phyloP scores from a whole-genome alignment of 2,888 invertebrate species.

The Amphiduros pacificus region DNA sequence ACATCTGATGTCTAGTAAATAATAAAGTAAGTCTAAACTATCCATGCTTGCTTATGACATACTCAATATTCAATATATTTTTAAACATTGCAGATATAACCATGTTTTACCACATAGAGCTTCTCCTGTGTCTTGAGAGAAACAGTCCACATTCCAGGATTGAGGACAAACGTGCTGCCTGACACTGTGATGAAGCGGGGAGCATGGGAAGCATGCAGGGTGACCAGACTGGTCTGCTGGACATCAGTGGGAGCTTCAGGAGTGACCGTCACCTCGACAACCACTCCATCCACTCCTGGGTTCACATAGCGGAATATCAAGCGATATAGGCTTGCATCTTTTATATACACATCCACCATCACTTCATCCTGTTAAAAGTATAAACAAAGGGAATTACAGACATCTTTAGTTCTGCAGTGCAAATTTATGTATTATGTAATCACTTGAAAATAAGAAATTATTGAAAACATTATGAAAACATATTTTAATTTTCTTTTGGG shows the following conservation, averaged over 20 bases:
- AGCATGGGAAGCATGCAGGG: constrained; percentile 75
- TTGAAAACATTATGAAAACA: too few species aligned
- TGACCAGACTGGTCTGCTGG: constrained; percentile 76
- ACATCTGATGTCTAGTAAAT: too few species aligned
- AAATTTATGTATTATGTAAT: too few species aligned
- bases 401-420: too few species aligned
- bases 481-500: too few species aligned
- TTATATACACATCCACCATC: constrained; percentile 78
- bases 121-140: constrained; percentile 80
- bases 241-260: constrained; percentile 65
- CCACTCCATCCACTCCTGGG: constrained; percentile 74
- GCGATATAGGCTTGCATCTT: constrained; percentile 80
- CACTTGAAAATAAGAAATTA: too few species aligned
- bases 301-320: constrained; percentile 84
- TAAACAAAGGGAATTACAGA: neutral
- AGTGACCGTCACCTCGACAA: constrained; percentile 65
- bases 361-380: constrained; percentile 74
- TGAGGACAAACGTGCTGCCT: constrained; percentile 79
- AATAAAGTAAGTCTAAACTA: too few species aligned
- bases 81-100: too few species aligned
- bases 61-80: too few species aligned
- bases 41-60: too few species aligned
- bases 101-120: constrained; percentile 80
- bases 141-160: constrained; percentile 89
- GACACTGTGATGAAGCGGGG: constrained; percentile 84